Conservation (phyloP, 2,888 invertebrate genomes). For the Antheraea assamensis region DNA sequence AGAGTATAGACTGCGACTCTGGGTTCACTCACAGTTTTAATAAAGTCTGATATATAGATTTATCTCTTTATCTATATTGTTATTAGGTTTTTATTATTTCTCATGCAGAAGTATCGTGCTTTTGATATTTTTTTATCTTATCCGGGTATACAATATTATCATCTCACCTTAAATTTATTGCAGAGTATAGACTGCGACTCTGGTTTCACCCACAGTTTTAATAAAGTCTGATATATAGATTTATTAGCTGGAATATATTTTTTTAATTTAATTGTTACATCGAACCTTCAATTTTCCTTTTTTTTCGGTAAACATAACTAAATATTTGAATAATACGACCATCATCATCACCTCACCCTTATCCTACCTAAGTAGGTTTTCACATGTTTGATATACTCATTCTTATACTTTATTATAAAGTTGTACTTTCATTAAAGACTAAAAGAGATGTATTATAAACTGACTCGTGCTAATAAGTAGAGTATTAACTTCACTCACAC, state of each 20-base stretch:
- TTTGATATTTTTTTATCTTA: slow-evolving; percentile 16
- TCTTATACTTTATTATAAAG: not conserved
- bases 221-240: not conserved
- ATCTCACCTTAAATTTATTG: not conserved
- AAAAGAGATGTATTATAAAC: not conserved
- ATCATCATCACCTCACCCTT: too few relatives aligned
- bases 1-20: not conserved
- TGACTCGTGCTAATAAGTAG: not conserved
- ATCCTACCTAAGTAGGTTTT: too few relatives aligned
- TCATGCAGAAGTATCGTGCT: slow-evolving; percentile 8
- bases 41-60: not conserved
- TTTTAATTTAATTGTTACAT: too few relatives aligned
- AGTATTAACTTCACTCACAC: not conserved
- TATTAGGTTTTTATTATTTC: slow-evolving; percentile 21
- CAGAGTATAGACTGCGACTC: not conserved
- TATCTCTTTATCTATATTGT: slow-evolving; percentile 29
- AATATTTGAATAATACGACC: too few relatives aligned
- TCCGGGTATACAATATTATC: not conserved
- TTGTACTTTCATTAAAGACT: not conserved
- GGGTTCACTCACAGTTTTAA: not conserved
- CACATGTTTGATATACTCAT: too few relatives aligned
- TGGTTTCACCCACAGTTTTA: not conserved
- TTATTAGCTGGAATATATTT: too few relatives aligned
- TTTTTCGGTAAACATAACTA: too few relatives aligned
- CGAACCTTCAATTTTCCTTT: too few relatives aligned